Conservation (phyloP, 2,888 invertebrate species). For the Drepana falcataria region DNA sequence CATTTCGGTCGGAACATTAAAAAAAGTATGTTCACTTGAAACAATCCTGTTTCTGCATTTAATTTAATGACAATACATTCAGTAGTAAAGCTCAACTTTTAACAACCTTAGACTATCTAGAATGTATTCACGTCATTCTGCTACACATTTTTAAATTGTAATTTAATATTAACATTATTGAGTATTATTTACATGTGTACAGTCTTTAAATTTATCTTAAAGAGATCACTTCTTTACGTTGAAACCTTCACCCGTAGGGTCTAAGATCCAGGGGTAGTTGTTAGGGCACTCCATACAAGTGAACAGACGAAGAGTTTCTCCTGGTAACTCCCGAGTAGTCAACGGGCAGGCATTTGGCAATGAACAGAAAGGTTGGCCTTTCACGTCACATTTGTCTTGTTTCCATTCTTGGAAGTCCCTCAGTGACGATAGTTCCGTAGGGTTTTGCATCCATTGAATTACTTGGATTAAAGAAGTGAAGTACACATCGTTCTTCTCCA, state of each 20-base stretch:
- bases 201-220: constrained; percentile 70
- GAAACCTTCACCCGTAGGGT: constrained; percentile 96
- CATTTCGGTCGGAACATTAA: constrained; percentile 1
- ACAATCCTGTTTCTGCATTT: neutral
- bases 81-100: constrained; percentile 14
- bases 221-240: constrained; percentile 86
- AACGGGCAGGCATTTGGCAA: constrained; percentile 94
- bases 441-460: constrained; percentile 97
- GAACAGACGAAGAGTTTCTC: constrained; percentile 93
- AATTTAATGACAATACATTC: neutral
- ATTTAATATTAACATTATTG: constrained; percentile 67
- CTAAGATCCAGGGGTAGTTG: constrained; percentile 96
- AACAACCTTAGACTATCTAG: constrained; percentile 11
- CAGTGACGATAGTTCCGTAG: constrained; percentile 90
- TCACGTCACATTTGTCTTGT: constrained; percentile 93
- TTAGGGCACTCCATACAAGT: constrained; percentile 98
- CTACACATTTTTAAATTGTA: constrained; percentile 42
- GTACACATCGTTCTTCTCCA: constrained; percentile 92
- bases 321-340: constrained; percentile 93
- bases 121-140: constrained; percentile 34
- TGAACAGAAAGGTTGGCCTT: constrained; percentile 95
- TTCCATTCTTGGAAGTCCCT: constrained; percentile 97
- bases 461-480: constrained; percentile 95
- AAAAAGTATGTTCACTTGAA: constrained; percentile 1
- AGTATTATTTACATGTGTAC: constrained; percentile 79